Evolutionary conservation across 2,888 invertebrate genomes (phyloP), one percentile per base, ranked within the genome.

Genomic region (Andrena bicolor): DNA sequence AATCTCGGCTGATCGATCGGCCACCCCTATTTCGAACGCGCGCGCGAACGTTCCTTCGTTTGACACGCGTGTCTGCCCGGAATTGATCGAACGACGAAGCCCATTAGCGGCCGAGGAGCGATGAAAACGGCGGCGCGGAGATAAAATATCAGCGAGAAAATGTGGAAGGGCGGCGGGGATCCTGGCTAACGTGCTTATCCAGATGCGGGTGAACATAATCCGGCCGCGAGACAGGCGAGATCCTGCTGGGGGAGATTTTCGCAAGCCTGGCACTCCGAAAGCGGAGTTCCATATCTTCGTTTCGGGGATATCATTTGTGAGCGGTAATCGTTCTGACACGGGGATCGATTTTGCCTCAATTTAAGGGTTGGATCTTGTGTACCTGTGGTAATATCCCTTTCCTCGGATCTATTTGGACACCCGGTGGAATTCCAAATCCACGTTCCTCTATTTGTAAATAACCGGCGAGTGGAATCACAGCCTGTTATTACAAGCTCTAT

Each of bases 171-270:
- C n/a, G 28, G 35, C 49, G 64, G 68, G 51, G 68, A 72, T 58
- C 61, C 63, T 63, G 41, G 79, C 61, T 82, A 81, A 83, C 81
- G 56, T 71, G 69, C 75, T 82, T 82, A 84, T 86, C 74, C 65
- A 78, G 83, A 90, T 89, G 90, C 89, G 86, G 87, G 89, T 56
- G 71, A 64, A 76, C 82, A 74, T 87, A 86, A 90, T 90, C 87
- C 83, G 82, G 56, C 83, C 64, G 64, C 70, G 71, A 58, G 76
- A 61, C 77, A 26, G 63, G 73, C 35, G 84, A 69, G 79, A 85
- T 61, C 61, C 56, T 30, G 3, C 20, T 13, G 13, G 28, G 58
- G 71, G 16, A 13, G 23, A 60, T 20, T 48, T 53, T 60, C 41
- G 32, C 51, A 13, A 58, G n/a, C 30, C 32, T 51, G 13, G 75